Base-by-base conservation (phyloP, 1,140 invertebrate genomes). In the Diorhabda elongata region DNA sequence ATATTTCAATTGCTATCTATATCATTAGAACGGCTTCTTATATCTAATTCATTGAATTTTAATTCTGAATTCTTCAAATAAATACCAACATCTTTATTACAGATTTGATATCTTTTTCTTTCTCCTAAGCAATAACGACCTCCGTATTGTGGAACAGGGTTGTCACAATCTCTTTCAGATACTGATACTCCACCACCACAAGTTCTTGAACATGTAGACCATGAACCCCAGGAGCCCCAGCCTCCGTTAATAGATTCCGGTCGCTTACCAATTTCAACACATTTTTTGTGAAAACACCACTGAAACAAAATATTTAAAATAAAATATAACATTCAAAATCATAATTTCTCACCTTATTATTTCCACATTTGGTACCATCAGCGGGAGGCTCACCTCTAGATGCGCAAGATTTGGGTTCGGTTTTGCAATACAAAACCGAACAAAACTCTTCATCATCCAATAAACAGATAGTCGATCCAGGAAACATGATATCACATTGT, bases 361-460 rank as follows among this genome's bases (percentile, higher is more conserved):
- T 83, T 1, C 84, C 89, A 79, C 90, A 91, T 62, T 87, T 85
- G 0, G 90, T 90, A 42, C 90, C 90, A 69, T 90, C 88, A 3
- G 87, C 89, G 7, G 87, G 84, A 4, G 88, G 84, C 69, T 86
- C 83, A 3, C 86, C 79, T 64, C 83, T 83, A 0, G 86, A 85
- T 3, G 84, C 79, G 76, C 89, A 90, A 47, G 81, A 81, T 11
- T 64, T 47, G 71, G 63, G 81, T 74, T 66, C 52, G 6, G 67
- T 69, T 73, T 78, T 75, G 71, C 90, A 91, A 84, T 87, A 88
- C 3, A 91, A 74, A 0, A 78, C 79, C 8, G 83, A 81, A 74
- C 89, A 91, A 42, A 83, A 74, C 69, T 78, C 74, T 6, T 77
- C 77, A 66, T 73, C 64, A 56, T 77, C 73, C 5, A 64, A 76